A percentile compares a stretch with the other conserved stretches of the same genome.
Conservation (phyloP, 2,797 vertebrate genomes). For the Emydoidea blandingii region DNA sequence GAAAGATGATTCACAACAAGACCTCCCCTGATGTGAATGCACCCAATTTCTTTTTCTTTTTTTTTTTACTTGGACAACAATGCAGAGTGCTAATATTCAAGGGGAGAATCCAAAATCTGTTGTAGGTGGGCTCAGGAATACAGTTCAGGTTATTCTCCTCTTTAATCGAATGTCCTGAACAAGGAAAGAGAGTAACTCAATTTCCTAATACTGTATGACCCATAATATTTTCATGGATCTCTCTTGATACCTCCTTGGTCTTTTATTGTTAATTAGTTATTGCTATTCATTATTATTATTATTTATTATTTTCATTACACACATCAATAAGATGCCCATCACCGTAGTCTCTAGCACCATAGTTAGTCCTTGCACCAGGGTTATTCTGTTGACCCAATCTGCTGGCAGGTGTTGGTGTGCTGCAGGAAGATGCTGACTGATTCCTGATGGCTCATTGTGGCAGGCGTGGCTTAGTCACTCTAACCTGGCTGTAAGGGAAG, state of each 20-base stretch:
- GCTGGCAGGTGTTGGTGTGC: background rate
- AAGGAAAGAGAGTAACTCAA: background rate
- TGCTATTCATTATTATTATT: background rate
- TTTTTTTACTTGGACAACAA: background rate
- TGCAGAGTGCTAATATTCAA: background rate
- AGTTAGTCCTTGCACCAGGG: background rate
- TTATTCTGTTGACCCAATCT: background rate
- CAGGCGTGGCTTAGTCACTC: background rate
- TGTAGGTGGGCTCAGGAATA: background rate
- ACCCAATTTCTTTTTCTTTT: background rate
- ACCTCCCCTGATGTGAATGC: background rate
- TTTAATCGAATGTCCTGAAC: background rate
- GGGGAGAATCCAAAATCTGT: background rate
- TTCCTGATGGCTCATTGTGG: background rate
- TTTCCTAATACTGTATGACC: background rate
- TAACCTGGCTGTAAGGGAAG: background rate
- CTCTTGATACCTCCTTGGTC: background rate
- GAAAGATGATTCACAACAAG: background rate
- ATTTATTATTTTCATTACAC: background rate
- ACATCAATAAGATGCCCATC: background rate
- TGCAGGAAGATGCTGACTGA: background rate
- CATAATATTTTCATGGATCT: background rate
- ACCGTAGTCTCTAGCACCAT: background rate
- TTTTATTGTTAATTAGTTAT: background rate
- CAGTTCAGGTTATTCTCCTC: background rate